Evolutionary conservation across 2,113 vertebrate species (phyloP), one percentile per base, ranked within the genome.

Genomic region (Mustelus asterias): DNA sequence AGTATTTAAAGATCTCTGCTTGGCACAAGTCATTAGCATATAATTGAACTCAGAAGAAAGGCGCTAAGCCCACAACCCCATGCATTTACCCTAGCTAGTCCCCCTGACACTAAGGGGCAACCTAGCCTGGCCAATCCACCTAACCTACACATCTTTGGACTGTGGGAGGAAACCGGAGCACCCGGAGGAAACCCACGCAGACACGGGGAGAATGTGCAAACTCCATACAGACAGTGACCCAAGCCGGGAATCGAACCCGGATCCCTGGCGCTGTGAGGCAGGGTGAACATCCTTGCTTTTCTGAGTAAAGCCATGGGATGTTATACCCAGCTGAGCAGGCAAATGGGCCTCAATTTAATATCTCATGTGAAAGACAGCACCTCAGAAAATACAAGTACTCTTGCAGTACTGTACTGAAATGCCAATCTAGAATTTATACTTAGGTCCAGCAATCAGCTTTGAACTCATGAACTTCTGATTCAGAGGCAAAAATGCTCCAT

Each of bases 1-100:
- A 98, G 98, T 98, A 98, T 98, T 99, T 98, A 99, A 98, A 98
- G 98, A 98, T 98, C 98, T 98, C 98, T 98, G 98, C 98, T 98
- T 97, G 98, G 98, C 98, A 97, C 97, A 98, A 98, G 97, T 98
- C 98, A 98, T 98, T 98, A 98, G 97, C 96, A 98, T 97, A 98
- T 98, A 98, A 99, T 98, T 99, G 98, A 98, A 98, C 97, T 98
- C 97, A 97, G 97, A 97, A 98, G 97, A 98, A 97, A 97, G 98
- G 98, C 97, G 2, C 48, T 54, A 54, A 4, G 2, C 48, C 48
- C 48, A 54, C 48, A 48, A 48, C 44, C 44, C 44, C 44, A 54
- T 54, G 48, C 48, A 54, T 54, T 54, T 54, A 54, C 48, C 48
- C 48, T 48, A 54, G 48, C 48, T 54, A 54, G 48, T 54, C 48